Evolutionary conservation across 2,113 vertebrate species (phyloP).

Genomic region (Perca flavescens): DNA sequence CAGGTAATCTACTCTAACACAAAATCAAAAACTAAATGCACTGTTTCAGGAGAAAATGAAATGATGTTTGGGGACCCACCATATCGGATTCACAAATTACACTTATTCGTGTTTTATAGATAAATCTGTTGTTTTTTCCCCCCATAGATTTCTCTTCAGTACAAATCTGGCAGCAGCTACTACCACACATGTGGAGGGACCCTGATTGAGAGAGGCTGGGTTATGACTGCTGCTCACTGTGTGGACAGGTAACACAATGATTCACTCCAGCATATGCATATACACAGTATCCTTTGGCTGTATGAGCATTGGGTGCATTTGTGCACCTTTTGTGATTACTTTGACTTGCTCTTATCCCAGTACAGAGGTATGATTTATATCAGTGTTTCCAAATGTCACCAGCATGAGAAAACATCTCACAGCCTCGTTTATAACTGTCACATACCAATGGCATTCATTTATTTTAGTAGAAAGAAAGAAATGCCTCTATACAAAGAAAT

Average conservation of each 20-base stretch:
- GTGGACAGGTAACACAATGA: conserved; percentile 76
- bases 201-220: conserved; percentile 87
- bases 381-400: conserved; percentile 37
- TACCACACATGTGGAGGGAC: conserved; percentile 91
- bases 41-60: background rate
- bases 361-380: conserved; percentile 31
- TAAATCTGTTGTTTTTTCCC: background rate
- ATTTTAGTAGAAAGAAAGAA: conserved; percentile 22
- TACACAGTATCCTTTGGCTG: background rate
- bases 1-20: conserved; percentile 81
- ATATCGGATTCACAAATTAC: background rate
- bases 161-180: conserved; percentile 75
- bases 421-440: conserved; percentile 43
- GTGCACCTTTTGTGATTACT: background rate
- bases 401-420: background rate
- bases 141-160: conserved; percentile 84
- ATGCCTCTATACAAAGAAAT: background rate
- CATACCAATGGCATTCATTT: background rate
- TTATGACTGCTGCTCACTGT: conserved; percentile 92
- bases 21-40: background rate
- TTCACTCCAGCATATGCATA: conserved; percentile 5
- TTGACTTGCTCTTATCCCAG: conserved; percentile 2
- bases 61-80: background rate
- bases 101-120: background rate
- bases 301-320: background rate